These are phyloP conservation scores for Augiades crinisus DNA, from an alignment of 2,888 invertebrate species.

Conservation along the genomic window DNA sequence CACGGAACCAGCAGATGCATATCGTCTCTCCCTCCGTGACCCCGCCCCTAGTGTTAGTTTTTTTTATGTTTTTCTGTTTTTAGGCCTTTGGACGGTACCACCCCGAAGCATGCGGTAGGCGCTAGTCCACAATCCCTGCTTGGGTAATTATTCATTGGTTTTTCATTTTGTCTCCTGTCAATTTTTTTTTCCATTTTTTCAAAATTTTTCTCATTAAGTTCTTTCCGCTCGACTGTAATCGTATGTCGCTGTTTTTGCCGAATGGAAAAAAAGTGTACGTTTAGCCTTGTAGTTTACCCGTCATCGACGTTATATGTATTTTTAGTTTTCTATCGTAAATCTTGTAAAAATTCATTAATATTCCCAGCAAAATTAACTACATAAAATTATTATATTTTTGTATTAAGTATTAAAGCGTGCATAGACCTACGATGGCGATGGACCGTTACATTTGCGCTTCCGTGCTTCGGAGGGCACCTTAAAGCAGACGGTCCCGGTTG, in stretches of 20 bases:
- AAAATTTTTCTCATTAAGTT: conserved; percentile 7
- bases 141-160: conserved; percentile 81
- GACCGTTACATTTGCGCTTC: no score
- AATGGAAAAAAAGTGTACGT: background rate
- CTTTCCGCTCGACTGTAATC: background rate
- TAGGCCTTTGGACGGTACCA: conserved; percentile 84
- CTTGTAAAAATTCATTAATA: no score
- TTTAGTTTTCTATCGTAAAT: no score
- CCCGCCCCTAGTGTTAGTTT: conserved; percentile 58
- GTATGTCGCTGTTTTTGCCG: background rate
- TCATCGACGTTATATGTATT: no score
- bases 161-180: conserved; percentile 21
- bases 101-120: conserved; percentile 80
- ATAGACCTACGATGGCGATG: no score
- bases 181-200: conserved; percentile 9
- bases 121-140: conserved; percentile 82
- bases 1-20: background rate
- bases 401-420: no score
- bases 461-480: no score
- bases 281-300: background rate
- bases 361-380: no score
- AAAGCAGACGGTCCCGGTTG: no score
- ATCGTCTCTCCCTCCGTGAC: conserved; percentile 8
- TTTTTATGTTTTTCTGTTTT: conserved; percentile 79
- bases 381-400: no score